A percentile compares a stretch with the other conserved stretches of the same genome.
phyloP scores from a whole-genome alignment of 2,888 invertebrate genomes.

The Microchrysa polita region DNA sequence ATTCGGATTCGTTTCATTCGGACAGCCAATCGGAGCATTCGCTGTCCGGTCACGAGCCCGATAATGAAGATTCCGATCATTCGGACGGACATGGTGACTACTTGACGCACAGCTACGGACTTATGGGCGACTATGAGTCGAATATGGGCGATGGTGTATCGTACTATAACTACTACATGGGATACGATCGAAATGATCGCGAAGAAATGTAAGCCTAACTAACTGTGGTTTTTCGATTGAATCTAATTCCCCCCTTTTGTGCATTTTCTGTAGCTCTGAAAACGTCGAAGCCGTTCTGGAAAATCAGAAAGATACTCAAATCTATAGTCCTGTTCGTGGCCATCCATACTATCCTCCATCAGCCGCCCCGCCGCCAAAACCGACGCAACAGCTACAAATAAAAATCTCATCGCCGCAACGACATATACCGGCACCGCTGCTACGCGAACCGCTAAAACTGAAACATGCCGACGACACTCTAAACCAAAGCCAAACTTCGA shows the following conservation, averaged over 20 bases:
- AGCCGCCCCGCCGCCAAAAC: conserved; percentile 54
- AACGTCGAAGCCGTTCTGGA: conserved; percentile 64
- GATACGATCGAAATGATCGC: conserved; percentile 68
- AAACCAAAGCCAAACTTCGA: conserved; percentile 45
- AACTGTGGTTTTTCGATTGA: not conserved
- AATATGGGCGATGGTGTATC: conserved; percentile 68
- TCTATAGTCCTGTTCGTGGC: conserved; percentile 52
- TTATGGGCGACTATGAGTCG: conserved; percentile 60
- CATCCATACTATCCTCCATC: conserved; percentile 54
- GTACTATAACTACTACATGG: conserved; percentile 71
- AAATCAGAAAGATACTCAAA: conserved; percentile 57
- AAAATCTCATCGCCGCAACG: conserved; percentile 47
- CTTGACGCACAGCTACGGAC: conserved; percentile 69
- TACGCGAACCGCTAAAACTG: conserved; percentile 44
- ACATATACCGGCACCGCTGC: conserved; percentile 48
- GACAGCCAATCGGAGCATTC: conserved; percentile 75
- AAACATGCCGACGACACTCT: conserved; percentile 48
- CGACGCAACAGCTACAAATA: conserved; percentile 45
- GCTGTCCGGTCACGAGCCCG: conserved; percentile 77
- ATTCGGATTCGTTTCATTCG: conserved; percentile 81
- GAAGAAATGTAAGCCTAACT: conserved; percentile 60
- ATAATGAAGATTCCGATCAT: conserved; percentile 80
- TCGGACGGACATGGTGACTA: conserved; percentile 72
- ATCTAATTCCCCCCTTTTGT: not conserved
- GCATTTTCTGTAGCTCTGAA: conserved; percentile 62